These are phyloP conservation scores for Epinephelus cyanopodus DNA, from an alignment of 2,113 vertebrate species.

Conservation along the genomic window DNA sequence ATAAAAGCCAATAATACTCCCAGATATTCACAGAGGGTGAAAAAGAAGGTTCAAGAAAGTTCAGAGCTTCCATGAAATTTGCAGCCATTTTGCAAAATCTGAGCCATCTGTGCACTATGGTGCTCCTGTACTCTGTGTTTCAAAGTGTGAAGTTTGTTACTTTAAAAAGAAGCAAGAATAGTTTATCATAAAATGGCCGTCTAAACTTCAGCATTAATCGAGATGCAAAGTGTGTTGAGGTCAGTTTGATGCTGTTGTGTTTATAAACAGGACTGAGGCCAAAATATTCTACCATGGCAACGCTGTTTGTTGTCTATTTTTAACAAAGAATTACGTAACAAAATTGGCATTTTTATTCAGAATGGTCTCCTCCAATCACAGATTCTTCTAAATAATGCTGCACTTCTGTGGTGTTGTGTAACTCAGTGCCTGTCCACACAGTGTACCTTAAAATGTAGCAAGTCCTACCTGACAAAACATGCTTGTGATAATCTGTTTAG, in stretches of 20 bases:
- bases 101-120: not conserved
- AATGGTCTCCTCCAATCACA: conserved; percentile 35
- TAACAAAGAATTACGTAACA: conserved; percentile 52
- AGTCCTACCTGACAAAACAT: conserved; percentile 11
- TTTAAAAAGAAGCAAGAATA: conserved; percentile 16
- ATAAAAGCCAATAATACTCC: not conserved
- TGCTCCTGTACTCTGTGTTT: not conserved
- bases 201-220: conserved; percentile 8
- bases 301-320: conserved; percentile 53
- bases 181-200: conserved; percentile 44
- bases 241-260: conserved; percentile 12
- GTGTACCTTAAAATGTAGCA: not conserved
- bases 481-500: conserved; percentile 10
- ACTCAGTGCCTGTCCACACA: conserved; percentile 6
- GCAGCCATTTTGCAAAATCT: conserved; percentile 4
- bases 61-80: not conserved
- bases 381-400: conserved; percentile 18
- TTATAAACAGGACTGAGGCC: conserved; percentile 6
- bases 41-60: conserved; percentile 14
- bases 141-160: not conserved
- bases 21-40: not conserved
- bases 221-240: conserved; percentile 4
- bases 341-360: conserved; percentile 41
- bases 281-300: conserved; percentile 36
- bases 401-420: conserved; percentile 27